A percentile compares a stretch with the other conserved stretches of the same genome.
Conservation (phyloP, 2,888 invertebrate genomes). For the Callinectes sapidus region DNA sequence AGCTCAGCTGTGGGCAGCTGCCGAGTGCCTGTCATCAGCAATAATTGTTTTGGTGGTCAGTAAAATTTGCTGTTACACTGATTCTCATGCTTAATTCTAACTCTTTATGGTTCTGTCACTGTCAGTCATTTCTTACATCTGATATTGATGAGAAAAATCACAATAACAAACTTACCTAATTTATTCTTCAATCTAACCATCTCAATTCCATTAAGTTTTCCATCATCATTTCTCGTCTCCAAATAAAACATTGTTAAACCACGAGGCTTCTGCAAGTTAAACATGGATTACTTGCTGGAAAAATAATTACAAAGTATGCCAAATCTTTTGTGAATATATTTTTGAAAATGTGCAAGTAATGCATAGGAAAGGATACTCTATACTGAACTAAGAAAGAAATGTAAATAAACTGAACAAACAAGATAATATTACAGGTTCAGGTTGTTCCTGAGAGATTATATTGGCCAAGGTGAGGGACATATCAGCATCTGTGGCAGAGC, state of each 20-base stretch:
- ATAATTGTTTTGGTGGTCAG: neutral
- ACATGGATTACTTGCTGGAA: neutral
- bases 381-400: neutral
- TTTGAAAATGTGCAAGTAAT: neutral
- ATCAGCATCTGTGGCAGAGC: constrained; percentile 80
- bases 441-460: constrained; percentile 75
- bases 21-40: constrained; percentile 76
- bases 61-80: neutral
- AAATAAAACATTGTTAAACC: constrained; percentile 79
- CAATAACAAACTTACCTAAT: constrained; percentile 75
- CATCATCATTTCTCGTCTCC: constrained; percentile 76
- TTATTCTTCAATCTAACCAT: constrained; percentile 79
- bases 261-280: constrained; percentile 76
- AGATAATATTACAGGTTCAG: constrained; percentile 50
- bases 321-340: neutral
- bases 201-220: constrained; percentile 78
- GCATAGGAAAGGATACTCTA: neutral
- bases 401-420: neutral
- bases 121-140: neutral
- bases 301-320: neutral
- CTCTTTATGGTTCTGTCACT: neutral
- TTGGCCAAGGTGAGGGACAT: constrained; percentile 79
- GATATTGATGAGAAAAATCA: neutral
- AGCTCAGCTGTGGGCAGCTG: constrained; percentile 80
- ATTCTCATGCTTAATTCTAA: neutral